phyloP scores from a whole-genome alignment of 1,140 invertebrate species.

The Euwallacea fornicatus region DNA sequence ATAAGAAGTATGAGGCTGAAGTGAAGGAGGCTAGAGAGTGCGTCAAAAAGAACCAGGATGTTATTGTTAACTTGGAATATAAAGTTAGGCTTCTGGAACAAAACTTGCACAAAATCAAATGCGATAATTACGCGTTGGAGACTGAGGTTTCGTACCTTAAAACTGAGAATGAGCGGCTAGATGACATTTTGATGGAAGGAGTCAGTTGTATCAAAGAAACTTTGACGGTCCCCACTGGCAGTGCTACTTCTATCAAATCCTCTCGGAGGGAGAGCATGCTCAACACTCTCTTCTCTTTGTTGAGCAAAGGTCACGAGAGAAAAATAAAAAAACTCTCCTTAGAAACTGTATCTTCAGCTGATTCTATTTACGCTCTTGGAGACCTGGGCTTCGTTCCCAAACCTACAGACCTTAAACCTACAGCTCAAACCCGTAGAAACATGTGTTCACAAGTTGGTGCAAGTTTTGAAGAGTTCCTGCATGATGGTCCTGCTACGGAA shows the following conservation, averaged over 20 bases:
- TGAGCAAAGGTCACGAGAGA: slow-evolving; percentile 61
- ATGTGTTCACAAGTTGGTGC: slow-evolving; percentile 42
- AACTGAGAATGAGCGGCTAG: slow-evolving; percentile 58
- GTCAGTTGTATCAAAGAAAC: slow-evolving; percentile 61
- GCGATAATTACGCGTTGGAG: slow-evolving; percentile 47
- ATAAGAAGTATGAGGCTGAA: slow-evolving; percentile 58
- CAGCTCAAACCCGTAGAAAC: slow-evolving; percentile 38
- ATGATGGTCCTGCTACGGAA: not conserved
- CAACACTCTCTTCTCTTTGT: slow-evolving; percentile 57
- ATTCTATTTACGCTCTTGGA: slow-evolving; percentile 45
- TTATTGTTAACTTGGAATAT: slow-evolving; percentile 53
- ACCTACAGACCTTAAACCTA: slow-evolving; percentile 42
- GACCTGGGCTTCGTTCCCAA: slow-evolving; percentile 51
- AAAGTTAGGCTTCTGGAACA: slow-evolving; percentile 61
- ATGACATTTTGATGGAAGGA: slow-evolving; percentile 61
- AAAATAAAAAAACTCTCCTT: slow-evolving; percentile 43
- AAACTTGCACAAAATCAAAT: slow-evolving; percentile 58
- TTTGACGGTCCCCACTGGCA: slow-evolving; percentile 55
- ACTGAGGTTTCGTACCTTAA: slow-evolving; percentile 57
- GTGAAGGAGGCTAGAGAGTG: slow-evolving; percentile 53
- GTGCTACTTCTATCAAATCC: slow-evolving; percentile 37
- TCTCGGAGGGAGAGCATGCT: slow-evolving; percentile 56
- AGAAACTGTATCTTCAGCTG: slow-evolving; percentile 43
- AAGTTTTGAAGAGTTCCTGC: slow-evolving; percentile 47
- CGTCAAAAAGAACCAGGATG: slow-evolving; percentile 54